Conservation (phyloP, 2,113 vertebrate genomes). For the Sterna hirundo region DNA sequence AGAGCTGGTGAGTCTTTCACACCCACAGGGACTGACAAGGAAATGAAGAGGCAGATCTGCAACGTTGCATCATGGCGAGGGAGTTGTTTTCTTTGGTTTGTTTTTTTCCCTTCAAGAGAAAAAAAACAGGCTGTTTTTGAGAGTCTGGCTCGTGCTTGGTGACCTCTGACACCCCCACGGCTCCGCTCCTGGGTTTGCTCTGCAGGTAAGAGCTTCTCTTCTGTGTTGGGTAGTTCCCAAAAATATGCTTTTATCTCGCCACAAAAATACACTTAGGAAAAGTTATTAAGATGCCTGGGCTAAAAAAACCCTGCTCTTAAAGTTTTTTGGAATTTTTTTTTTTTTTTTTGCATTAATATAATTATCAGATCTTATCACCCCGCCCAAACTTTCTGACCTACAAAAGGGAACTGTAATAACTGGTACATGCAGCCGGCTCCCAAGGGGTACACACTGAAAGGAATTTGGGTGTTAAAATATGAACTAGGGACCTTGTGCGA, state of each 20-base stretch:
- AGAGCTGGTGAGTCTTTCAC: background rate
- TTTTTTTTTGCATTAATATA: background rate
- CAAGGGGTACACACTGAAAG: background rate
- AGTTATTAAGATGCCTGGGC: background rate
- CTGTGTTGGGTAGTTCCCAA: background rate
- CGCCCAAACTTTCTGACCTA: background rate
- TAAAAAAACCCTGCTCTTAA: background rate
- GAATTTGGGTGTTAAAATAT: background rate
- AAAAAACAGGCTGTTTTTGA: background rate
- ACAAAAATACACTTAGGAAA: background rate
- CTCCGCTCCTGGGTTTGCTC: background rate
- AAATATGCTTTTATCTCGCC: constrained; percentile 29
- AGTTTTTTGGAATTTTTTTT: background rate
- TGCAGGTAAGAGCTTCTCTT: background rate
- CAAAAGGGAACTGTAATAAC: background rate
- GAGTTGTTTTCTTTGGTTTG: constrained; percentile 15
- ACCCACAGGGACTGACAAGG: rapidly evolving
- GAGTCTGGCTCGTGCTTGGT: background rate
- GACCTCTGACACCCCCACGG: background rate
- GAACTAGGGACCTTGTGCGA: background rate
- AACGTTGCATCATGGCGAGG: rapidly evolving
- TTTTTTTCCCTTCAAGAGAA: background rate
- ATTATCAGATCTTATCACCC: background rate
- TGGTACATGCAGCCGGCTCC: background rate
- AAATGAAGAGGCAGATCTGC: background rate